These are phyloP conservation scores for Creontiades dilutus DNA, from an alignment of 2,888 invertebrate species.

Conservation along the genomic window DNA sequence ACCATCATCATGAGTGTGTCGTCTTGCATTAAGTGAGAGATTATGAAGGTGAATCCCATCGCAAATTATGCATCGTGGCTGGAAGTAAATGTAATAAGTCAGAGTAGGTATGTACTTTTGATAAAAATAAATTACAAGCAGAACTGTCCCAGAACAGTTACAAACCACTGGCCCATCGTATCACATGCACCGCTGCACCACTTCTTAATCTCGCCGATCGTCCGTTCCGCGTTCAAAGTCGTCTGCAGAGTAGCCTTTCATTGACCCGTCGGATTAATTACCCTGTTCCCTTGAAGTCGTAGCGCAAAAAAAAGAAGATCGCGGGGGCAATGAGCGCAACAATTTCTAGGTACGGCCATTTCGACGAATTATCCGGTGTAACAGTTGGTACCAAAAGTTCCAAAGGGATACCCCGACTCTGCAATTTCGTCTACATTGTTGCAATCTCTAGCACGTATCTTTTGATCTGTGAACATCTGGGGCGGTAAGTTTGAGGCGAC, in stretches of 20 bases:
- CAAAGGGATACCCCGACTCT: constrained; percentile 19
- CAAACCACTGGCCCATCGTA: constrained; percentile 46
- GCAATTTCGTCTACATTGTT: not conserved
- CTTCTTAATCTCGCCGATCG: constrained; percentile 32
- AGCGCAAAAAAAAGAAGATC: not conserved
- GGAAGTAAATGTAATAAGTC: too few relatives aligned
- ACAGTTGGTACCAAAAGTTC: constrained; percentile 35
- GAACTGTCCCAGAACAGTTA: constrained; percentile 50
- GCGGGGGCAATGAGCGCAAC: constrained; percentile 2
- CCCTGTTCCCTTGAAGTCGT: constrained; percentile 12
- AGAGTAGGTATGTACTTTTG: too few relatives aligned
- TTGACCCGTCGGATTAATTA: constrained; percentile 34
- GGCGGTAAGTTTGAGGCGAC: constrained; percentile 19
- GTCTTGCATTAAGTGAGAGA: too few relatives aligned
- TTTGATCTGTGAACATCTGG: constrained; percentile 33
- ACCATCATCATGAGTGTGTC: too few relatives aligned
- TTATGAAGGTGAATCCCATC: too few relatives aligned
- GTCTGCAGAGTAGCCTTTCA: not conserved
- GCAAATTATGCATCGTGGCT: too few relatives aligned
- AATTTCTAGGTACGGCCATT: constrained; percentile 33
- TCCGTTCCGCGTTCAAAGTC: constrained; percentile 22
- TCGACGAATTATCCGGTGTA: constrained; percentile 32
- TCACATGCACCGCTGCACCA: constrained; percentile 50
- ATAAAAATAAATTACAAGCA: too few relatives aligned
- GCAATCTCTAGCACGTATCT: constrained; percentile 13